A percentile compares a stretch with the other conserved stretches of the same genome.
These are phyloP conservation scores for Temnothorax longispinosus DNA, from an alignment of 1,140 invertebrate species.

Conservation along the genomic window DNA sequence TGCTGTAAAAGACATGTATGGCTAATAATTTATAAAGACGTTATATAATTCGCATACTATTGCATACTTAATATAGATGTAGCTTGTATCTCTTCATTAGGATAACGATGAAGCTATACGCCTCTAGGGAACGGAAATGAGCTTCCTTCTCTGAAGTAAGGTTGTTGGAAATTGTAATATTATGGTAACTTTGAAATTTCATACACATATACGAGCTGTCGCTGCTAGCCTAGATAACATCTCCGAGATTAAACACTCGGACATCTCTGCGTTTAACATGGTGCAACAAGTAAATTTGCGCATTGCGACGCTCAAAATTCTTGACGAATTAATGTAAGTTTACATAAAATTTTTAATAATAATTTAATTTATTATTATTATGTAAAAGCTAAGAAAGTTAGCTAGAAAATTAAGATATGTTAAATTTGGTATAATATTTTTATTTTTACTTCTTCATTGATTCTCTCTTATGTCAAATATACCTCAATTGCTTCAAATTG, in stretches of 20 bases:
- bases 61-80: not conserved
- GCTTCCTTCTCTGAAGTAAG: not conserved
- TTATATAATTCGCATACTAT: not conserved
- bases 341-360: not conserved
- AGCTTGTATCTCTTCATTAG: not conserved
- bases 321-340: not conserved
- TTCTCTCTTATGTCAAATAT: not conserved
- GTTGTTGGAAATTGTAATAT: not conserved
- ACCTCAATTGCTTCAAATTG: not conserved
- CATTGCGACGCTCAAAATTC: not conserved
- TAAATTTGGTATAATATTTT: not conserved
- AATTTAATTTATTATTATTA: not conserved
- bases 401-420: not conserved
- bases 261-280: not conserved
- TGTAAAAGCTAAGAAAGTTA: not conserved
- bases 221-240: not conserved
- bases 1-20: not conserved
- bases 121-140: not conserved
- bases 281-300: not conserved
- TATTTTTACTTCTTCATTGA: not conserved
- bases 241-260: not conserved
- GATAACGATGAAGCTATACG: not conserved
- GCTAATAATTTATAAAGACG: slow-evolving; percentile 1
- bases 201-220: not conserved
- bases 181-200: not conserved